Percentiles rank a stretch among this genome's conserved stretches.
These are phyloP conservation scores for Neocrepidodera transversa DNA, from an alignment of 2,888 invertebrate species.

Conservation along the genomic window DNA sequence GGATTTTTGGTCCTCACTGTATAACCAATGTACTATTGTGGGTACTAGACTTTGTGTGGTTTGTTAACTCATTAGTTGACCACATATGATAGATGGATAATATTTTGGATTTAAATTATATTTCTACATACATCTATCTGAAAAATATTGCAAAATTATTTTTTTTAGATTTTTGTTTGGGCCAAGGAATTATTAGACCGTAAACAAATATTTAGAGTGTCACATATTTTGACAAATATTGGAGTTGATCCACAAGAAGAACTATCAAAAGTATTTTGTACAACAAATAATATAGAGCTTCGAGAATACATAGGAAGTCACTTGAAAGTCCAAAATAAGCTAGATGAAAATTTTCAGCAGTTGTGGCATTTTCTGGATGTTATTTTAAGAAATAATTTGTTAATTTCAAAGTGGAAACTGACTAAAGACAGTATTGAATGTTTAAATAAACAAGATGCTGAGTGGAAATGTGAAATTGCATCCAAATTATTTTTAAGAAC, in stretches of 20 bases:
- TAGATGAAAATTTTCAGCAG: constrained; percentile 53
- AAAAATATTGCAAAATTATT: too few relatives aligned
- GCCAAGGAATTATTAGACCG: constrained; percentile 67
- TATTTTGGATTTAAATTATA: too few relatives aligned
- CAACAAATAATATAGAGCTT: constrained; percentile 66
- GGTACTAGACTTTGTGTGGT: too few relatives aligned
- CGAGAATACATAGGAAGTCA: constrained; percentile 73
- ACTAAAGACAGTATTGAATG: constrained; percentile 42
- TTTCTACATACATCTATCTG: too few relatives aligned
- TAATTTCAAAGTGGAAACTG: constrained; percentile 40
- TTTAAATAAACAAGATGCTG: constrained; percentile 58
- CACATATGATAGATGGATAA: too few relatives aligned
- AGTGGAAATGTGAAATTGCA: constrained; percentile 67
- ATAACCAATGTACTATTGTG: too few relatives aligned
- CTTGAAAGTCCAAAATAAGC: constrained; percentile 63
- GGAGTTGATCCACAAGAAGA: constrained; percentile 66
- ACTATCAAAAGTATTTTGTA: constrained; percentile 66
- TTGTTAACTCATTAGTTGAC: too few relatives aligned
- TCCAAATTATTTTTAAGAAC: constrained; percentile 66
- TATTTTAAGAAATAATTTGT: constrained; percentile 40
- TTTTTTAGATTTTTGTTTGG: constrained; percentile 68
- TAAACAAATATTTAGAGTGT: constrained; percentile 70
- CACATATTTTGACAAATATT: constrained; percentile 70
- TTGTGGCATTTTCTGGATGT: constrained; percentile 60
- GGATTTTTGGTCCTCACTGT: too few relatives aligned